Base-by-base conservation (phyloP, 2,888 invertebrate genomes). In the Rotaria socialis region DNA sequence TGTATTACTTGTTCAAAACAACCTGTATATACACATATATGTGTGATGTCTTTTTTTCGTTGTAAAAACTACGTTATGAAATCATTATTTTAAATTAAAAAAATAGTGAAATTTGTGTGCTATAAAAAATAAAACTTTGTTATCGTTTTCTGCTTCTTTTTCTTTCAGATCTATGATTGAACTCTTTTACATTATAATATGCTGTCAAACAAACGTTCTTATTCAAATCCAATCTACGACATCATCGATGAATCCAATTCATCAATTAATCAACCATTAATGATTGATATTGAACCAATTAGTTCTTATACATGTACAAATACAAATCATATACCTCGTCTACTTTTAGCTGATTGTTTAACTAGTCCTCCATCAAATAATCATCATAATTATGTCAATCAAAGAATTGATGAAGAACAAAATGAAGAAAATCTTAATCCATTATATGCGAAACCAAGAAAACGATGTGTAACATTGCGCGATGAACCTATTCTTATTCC, bases 321-420 rank as follows among this genome's bases (percentile, higher is more conserved):
- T 47, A 80, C 47, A 47, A 80, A 43, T 43, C 24, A 10, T 4
- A 43, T 24, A 24, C n/a, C 47, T 24, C 47, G 47, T 47, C 8
- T 47, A 11, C 80, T 80, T 47, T n/a, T 47, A 80, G 47, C 47
- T 6, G n/a, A 80, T 47, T 80, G 80, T 47, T 47, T 47, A 24
- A 24, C 47, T 10, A 14, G 11, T 47, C 24, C 47, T 43, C 47
- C 22, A 24, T 24, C 11, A n/a, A n/a, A 10, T 43, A 47, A n/a
- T 47, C 80, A 80, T 4, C 80, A 80, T 47, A 47, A 80, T 80
- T 80, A 80, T 80, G 80, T 80, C 11, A 80, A 80, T 80, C 80
- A 80, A 47, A 11, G 43, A 10, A 80, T 80, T 41, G 52, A 14
- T 16, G 52, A 52, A 52, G 52, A 52, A 52, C 27, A 74, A 41